phyloP scores from a whole-genome alignment of 2,113 vertebrate species.

The Melanerpes formicivorus region DNA sequence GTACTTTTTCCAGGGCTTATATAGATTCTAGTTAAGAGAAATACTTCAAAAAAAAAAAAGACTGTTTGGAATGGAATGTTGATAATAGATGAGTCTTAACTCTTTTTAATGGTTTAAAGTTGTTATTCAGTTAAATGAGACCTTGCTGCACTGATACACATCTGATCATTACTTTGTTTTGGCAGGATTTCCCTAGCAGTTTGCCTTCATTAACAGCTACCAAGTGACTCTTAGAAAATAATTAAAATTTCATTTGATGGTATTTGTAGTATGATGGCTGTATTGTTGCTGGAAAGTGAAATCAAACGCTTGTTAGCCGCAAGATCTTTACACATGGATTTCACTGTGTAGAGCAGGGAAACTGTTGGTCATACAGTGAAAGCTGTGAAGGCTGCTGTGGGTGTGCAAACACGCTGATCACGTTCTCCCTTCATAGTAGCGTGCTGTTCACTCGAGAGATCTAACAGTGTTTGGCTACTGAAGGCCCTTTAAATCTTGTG shows the following conservation, averaged over 20 bases:
- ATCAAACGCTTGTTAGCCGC: constrained; percentile 23
- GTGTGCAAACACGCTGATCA: not conserved
- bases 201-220: constrained; percentile 42
- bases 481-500: not conserved
- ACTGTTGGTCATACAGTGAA: not conserved
- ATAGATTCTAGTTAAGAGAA: not conserved
- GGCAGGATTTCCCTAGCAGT: constrained; percentile 23
- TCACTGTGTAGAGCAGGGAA: constrained; percentile 1
- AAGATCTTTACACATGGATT: not conserved
- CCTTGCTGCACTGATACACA: constrained; percentile 15
- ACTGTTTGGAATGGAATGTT: not conserved
- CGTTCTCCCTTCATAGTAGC: not conserved
- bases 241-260: constrained; percentile 7
- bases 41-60: not conserved
- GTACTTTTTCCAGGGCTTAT: not conserved
- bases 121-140: not conserved
- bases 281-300: constrained; percentile 31
- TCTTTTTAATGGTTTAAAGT: not conserved
- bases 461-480: not conserved
- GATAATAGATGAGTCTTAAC: not conserved
- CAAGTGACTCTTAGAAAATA: constrained; percentile 36
- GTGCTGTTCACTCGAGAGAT: not conserved
- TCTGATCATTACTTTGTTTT: constrained; percentile 40
- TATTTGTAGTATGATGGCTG: not conserved
- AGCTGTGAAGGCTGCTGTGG: not conserved